Conservation (phyloP, 2,113 vertebrate genomes). For the Cyprinus carpio region DNA sequence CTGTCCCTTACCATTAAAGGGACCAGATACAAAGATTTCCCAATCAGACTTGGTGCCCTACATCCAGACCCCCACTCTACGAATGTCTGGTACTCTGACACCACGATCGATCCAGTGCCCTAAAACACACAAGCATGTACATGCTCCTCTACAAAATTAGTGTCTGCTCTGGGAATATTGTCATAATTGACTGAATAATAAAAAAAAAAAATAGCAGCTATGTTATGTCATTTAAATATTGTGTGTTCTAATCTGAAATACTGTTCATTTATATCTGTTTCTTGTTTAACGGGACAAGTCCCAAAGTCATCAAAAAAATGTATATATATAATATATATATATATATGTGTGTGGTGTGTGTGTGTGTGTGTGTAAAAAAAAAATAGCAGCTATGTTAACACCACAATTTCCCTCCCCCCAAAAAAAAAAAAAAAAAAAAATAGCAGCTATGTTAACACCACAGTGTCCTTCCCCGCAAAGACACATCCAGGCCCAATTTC, state of each 20-base stretch:
- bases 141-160: conserved; percentile 26
- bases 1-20: conserved; percentile 45
- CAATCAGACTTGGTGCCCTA: conserved; percentile 30
- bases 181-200: too few species aligned
- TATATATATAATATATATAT: too few species aligned
- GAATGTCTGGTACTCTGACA: background rate
- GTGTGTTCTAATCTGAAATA: background rate
- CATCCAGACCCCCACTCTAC: background rate
- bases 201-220: too few species aligned
- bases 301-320: too few species aligned
- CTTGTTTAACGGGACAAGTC: background rate
- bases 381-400: background rate
- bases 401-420: too few species aligned
- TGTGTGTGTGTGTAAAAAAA: background rate
- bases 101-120: conserved; percentile 25
- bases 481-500: background rate
- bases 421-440: too few species aligned
- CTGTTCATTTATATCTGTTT: background rate
- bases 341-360: too few species aligned
- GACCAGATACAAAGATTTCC: conserved; percentile 45
- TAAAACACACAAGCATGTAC: conserved; percentile 24
- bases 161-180: background rate
- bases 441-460: too few species aligned
- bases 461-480: too few species aligned
- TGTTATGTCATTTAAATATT: conserved; percentile 29